Base-by-base conservation (phyloP, 2,888 invertebrate species). In the Minunthozetes semirufus region DNA sequence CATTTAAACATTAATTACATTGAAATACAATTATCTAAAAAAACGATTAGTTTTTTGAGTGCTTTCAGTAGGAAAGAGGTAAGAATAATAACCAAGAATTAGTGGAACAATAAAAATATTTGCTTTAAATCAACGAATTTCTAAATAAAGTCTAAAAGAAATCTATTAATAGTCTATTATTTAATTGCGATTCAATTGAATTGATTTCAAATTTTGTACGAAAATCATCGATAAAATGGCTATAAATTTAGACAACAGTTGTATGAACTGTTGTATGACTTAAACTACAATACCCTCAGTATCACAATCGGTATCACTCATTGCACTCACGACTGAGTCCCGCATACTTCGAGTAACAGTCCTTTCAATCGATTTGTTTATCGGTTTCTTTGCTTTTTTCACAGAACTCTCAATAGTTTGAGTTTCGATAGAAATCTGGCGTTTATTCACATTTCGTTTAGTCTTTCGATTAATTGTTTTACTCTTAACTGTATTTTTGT, bases 281-380 rank as follows among this genome's bases (percentile, higher is more conserved):
- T 66, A 42, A 4, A 19, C 42, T 66, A 66, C 66, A 66, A 66
- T 66, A 66, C 66, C 66, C 66, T 66, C 66, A n/a, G 66, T 66
- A 66, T 66, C 66, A 66, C 66, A 66, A 66, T 66, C 66, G 29
- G 66, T 66, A 66, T 66, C 66, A 66, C 66, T 66, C 38, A 15
- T n/a, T 66, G 19, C 66, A 66, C 66, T 66, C n/a, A 11, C 22
- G 5, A 53, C 19, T 6, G 53, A 25, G 22, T 59, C 59, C 11
- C 29, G 19, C 29, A 38, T 66, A 15, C 38, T 66, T 66, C 33
- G 33, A 19, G 33, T 42, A 19, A 66, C 29, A 29, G 19, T 9
- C 42, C 66, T 66, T 9, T 66, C 46, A 50, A 53, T 70, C 27
- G 11, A 59, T 22, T 27, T 59, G 8, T 27, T 59, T 8, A 22